These are phyloP conservation scores for Anisognathus igniventris DNA, from an alignment of 2,797 vertebrate genomes.

Conservation along the genomic window DNA sequence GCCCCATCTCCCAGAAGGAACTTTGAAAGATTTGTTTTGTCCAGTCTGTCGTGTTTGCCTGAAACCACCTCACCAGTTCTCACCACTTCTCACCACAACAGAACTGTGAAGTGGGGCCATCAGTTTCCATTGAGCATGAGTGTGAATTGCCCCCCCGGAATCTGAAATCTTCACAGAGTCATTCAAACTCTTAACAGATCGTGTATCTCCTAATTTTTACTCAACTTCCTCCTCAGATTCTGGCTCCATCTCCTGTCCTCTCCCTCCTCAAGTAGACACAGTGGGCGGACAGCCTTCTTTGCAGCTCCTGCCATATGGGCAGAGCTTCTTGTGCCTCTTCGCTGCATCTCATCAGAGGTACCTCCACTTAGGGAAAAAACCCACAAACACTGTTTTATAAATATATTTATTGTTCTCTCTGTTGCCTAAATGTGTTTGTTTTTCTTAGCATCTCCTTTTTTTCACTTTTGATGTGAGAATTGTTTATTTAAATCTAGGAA, in stretches of 20 bases:
- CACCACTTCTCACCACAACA: not conserved
- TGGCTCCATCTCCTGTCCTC: not conserved
- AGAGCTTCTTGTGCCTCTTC: not conserved
- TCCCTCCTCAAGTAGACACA: not conserved
- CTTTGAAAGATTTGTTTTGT: not conserved
- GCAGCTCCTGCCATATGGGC: not conserved
- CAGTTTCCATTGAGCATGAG: not conserved
- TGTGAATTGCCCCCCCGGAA: rapidly evolving
- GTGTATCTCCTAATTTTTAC: not conserved
- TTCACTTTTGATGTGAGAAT: not conserved
- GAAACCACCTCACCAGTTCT: not conserved
- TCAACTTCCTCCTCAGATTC: not conserved
- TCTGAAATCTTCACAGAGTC: not conserved
- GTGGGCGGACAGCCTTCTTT: not conserved
- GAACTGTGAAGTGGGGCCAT: not conserved
- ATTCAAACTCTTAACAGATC: not conserved
- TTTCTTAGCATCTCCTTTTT: not conserved
- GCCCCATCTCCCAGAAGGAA: not conserved
- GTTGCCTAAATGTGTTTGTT: not conserved
- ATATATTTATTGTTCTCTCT: not conserved
- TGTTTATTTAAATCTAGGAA: not conserved
- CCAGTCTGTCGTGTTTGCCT: not conserved
- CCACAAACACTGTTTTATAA: not conserved
- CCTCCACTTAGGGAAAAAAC: not conserved
- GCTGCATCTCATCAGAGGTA: not conserved